These are phyloP conservation scores for Oasisia sp. DNA, from an alignment of 2,888 invertebrate genomes.

Conservation along the genomic window DNA sequence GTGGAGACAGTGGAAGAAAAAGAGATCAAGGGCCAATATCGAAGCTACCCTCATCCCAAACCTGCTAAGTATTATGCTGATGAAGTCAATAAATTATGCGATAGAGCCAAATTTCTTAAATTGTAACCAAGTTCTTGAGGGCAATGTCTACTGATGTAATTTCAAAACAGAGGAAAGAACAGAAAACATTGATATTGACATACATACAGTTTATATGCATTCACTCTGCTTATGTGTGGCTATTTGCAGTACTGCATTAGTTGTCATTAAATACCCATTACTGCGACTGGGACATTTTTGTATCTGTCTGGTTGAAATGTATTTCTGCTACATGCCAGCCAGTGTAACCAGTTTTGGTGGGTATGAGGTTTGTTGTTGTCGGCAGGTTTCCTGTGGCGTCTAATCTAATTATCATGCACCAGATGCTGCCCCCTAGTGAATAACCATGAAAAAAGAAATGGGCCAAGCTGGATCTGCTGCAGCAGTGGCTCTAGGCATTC, in stretches of 20 bases:
- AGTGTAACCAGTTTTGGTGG: neutral
- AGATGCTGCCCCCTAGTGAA: neutral
- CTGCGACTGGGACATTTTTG: neutral
- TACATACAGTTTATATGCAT: too few relatives aligned
- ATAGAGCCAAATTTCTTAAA: too few relatives aligned
- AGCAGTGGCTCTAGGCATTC: neutral
- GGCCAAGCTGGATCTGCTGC: neutral
- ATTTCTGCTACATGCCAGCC: neutral
- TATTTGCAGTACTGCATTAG: neutral
- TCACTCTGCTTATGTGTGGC: neutral
- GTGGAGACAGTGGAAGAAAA: too few relatives aligned
- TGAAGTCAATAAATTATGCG: too few relatives aligned
- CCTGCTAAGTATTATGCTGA: too few relatives aligned
- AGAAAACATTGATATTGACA: too few relatives aligned
- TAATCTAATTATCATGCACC: slow-evolving; percentile 1
- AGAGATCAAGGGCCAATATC: too few relatives aligned
- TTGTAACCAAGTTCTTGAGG: too few relatives aligned
- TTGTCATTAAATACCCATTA: neutral
- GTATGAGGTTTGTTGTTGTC: neutral
- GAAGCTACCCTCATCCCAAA: too few relatives aligned
- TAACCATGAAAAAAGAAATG: neutral
- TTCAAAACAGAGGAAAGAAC: neutral
- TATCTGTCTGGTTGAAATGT: neutral
- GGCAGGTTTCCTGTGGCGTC: neutral
- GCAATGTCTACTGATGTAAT: neutral